phyloP scores from a whole-genome alignment of 1,140 invertebrate genomes.

The Diplogasteroides magnus region DNA sequence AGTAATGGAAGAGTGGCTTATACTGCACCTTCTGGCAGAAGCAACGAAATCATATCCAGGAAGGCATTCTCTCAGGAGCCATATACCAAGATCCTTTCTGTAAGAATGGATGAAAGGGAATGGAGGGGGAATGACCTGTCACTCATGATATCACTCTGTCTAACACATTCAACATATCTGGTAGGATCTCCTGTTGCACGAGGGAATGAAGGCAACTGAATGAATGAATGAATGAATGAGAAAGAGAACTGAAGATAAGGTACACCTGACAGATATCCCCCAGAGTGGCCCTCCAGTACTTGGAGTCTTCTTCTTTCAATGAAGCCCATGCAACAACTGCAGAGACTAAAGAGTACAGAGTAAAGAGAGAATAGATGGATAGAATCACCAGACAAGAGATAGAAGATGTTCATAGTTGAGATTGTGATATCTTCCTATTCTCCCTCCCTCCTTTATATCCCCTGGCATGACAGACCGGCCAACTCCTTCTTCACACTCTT shows the following conservation, averaged over 20 bases:
- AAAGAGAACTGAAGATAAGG: too few relatives aligned
- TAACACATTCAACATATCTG: slow-evolving; percentile 44
- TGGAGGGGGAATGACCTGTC: slow-evolving; percentile 29
- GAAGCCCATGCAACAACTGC: slow-evolving; percentile 11
- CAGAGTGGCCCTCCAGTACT: slow-evolving; percentile 47
- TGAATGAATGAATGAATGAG: not conserved
- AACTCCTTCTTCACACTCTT: too few relatives aligned
- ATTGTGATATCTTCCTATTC: too few relatives aligned
- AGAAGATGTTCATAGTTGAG: too few relatives aligned
- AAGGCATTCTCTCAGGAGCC: slow-evolving; percentile 47
- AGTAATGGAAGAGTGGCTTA: too few relatives aligned
- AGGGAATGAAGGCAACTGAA: not conserved
- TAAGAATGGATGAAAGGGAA: too few relatives aligned
- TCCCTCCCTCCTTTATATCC: too few relatives aligned
- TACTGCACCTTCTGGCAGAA: slow-evolving; percentile 23
- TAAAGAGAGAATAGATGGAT: too few relatives aligned
- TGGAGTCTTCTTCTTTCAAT: slow-evolving; percentile 23
- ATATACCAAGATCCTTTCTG: slow-evolving; percentile 49
- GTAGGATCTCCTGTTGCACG: slow-evolving; percentile 33
- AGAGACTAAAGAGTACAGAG: slow-evolving; percentile 13
- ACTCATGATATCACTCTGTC: slow-evolving; percentile 29
- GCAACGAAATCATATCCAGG: slow-evolving; percentile 49
- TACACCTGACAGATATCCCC: slow-evolving; percentile 47
- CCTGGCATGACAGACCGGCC: too few relatives aligned
- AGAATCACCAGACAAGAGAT: too few relatives aligned